Evolutionary conservation across 2,797 vertebrate genomes (phyloP), one percentile per base, ranked within the genome.

Genomic region (Cossypha dichroa): DNA sequence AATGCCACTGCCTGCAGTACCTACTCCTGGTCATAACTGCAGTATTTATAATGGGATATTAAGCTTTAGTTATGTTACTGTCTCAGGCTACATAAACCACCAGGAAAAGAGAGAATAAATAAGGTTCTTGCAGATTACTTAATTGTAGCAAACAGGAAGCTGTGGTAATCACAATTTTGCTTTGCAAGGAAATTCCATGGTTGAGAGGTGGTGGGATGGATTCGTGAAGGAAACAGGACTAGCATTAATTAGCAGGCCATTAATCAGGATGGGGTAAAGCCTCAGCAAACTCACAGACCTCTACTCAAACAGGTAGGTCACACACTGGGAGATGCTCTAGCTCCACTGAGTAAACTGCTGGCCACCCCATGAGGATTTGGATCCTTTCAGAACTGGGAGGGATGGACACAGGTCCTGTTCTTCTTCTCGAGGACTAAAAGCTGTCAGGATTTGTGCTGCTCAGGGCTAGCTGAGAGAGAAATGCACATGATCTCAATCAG

Each of bases 21-120:
- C 73, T 38, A 77, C 8, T 43, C 59, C n/a, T 85, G 36, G 48
- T 82, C 81, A 90, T 90, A 93, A 87, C 88, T 75, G 52, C 76
- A 69, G 75, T 96, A 81, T 96, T 96, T 91, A 94, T 90, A 89
- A 94, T 69, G 91, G 89, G 79, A 69, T 96, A 95, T 96, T 97
- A 96, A 96, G 91, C 49, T 93, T 94, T 95, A 91, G 93, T 94
- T 96, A 96, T 93, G 90, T 82, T 96, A 70, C 88, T 89, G 92
- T 92, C 85, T 90, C 36, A 86, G 81, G 93, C 93, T 89, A 93
- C 93, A 95, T 94, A 95, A 96, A 96, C 92, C 78, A 96, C 55
- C 19, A 55, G 48, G 49, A 95, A 96, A 79, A 60, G 56, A 87
- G 67, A 85, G 38, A 83, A 94, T 95, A 96, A 96, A 96, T 93